Base-by-base conservation (phyloP, 2,113 vertebrate genomes). In the Pithys albifrons region DNA sequence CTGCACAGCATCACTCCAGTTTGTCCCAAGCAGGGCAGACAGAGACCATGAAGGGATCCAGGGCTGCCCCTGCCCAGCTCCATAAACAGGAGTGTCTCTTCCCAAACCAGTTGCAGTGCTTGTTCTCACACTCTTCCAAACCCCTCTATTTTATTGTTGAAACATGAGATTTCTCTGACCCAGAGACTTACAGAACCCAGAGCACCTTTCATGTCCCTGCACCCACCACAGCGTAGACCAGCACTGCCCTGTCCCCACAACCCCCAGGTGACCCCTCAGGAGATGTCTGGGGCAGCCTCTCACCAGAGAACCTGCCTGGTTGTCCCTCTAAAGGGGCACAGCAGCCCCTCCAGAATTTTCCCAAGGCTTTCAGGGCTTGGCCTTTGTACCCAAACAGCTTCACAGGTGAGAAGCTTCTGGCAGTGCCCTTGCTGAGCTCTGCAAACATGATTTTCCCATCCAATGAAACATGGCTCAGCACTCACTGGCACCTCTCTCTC, bases 381-480 rank as follows among this genome's bases (percentile, higher is more conserved):
- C 39, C 43, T 73, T 85, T 20, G 5, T n/a, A 35, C 28, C 24
- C 22, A 39, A 35, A 29, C 9, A 76, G 33, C 7, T 71, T 46
- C 22, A 7, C 4, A 31, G 5, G 14, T 58, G 20, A 35, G 46
- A 52, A 31, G 27, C 31, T 61, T 18, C 46, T 59, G 39, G 25
- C 23, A n/a, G 45, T 9, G 61, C 20, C 64, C 11, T 31, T 54
- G 9, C 22, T 52, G 49, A 82, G 45, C 45, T 79, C 67, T 35
- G 13, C 45, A 24, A 19, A 0, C 33, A 27, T 0, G 4, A 31
- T 33, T 27, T 37, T 43, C 33, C 45, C 7, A 1, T 29, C 19
- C 37, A 43, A 71, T 6, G 49, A 20, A 12, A 23, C 17, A 1
- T 23, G 28, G 45, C 28, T 94, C 59, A 76, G n/a, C 35, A 48